These are phyloP conservation scores for Buphagus erythrorhynchus DNA, from an alignment of 2,797 vertebrate genomes.

Conservation along the genomic window DNA sequence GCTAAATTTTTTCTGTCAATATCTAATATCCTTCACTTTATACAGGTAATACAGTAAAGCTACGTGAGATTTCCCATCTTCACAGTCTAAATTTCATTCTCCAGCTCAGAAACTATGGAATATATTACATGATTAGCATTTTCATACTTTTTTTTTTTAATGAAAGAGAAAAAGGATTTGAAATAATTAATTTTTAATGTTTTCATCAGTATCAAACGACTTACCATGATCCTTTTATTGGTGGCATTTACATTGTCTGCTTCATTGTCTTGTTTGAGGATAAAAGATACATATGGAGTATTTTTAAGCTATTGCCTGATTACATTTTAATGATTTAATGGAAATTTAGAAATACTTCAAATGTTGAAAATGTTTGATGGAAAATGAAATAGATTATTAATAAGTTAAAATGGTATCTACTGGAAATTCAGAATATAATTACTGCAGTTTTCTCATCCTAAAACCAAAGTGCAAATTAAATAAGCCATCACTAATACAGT, in stretches of 20 bases:
- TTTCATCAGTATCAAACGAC: neutral
- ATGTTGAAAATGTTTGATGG: neutral
- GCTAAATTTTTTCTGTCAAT: neutral
- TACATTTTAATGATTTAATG: neutral
- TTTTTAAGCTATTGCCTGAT: constrained; percentile 6
- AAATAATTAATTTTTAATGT: neutral
- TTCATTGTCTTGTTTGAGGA: neutral
- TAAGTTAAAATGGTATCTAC: neutral
- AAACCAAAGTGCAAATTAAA: neutral
- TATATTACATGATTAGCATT: neutral
- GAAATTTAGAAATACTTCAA: constrained; percentile 5
- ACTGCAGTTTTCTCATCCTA: neutral
- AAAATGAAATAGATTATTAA: neutral
- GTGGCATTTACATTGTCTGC: neutral
- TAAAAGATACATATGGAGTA: neutral
- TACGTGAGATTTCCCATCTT: neutral
- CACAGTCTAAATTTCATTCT: neutral
- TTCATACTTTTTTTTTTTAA: neutral
- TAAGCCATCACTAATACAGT: neutral
- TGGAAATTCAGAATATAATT: neutral
- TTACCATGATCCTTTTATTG: neutral
- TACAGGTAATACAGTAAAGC: neutral
- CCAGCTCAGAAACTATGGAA: neutral
- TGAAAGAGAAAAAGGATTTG: neutral
- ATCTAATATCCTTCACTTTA: neutral